Evolutionary conservation across 2,888 invertebrate genomes (phyloP), one percentile per base, ranked within the genome.

Genomic region (Dusona sp.): DNA sequence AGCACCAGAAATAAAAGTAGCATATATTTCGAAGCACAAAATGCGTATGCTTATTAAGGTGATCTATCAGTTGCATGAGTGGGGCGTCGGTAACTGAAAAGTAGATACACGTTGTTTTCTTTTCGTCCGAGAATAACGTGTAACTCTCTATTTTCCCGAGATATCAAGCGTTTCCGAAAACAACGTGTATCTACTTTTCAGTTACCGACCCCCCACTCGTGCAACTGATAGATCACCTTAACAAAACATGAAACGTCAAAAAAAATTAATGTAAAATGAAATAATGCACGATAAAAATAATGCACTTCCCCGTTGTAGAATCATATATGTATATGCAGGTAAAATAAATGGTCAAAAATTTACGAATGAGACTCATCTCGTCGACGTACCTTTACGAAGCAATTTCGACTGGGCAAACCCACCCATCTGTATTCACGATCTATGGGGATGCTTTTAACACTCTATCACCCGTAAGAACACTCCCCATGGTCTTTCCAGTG

Each of bases 381-480:
- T 83, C 80, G 83, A 81, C 80, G 79, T 86, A 78, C 83, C 80
- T 84, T 79, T 81, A 78, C 78, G 78, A 78, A 81, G 86, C 86
- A 86, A 86, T 86, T 86, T 79, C 80, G 65, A 81, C 81, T 79
- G 87, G 87, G 84, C 85, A 87, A 88, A 88, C 85, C 81, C 88
- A 87, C 80, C 87, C 87, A 87, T 88, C 87, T 87, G 88, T 88
- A 88, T 88, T 89, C 88, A 88, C 90, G 88, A 90, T 90, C 89
- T 89, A 89, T 88, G 90, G 89, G 90, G 90, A 91, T 91, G 91
- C 91, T 92, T 92, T 91, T 90, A 91, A 90, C 90, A 90, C 90
- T 92, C 91, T 91, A 91, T 91, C 91, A 90, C 89, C 88, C 84
- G 87, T 88, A 88, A 90, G 75, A 85, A 75, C 74, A 84, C 75